Evolutionary conservation across 1,140 invertebrate species (phyloP), one percentile per base, ranked within the genome.

Genomic region (Solenopsis invicta): DNA sequence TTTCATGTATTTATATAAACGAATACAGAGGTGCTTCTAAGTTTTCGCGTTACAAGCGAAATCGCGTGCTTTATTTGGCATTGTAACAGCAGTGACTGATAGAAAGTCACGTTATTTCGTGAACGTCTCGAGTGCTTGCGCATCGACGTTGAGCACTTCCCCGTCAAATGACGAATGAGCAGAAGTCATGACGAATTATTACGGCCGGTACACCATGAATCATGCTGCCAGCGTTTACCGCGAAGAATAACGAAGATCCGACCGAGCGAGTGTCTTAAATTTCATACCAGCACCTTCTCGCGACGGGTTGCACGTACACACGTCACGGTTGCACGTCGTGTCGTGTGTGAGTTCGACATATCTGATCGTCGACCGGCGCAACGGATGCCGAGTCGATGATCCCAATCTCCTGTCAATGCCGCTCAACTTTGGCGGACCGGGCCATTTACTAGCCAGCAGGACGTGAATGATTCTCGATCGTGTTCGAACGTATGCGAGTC

Each of bases 151-250:
- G 69, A 90, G 41, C 77, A 82, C 84, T 88, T 82, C 81, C 74
- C 59, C 59, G 71, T 86, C 82, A 74, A 90, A 91, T 91, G 87
- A 91, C 89, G 87, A 90, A 91, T 91, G 90, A 82, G 77, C 82
- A 91, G 84, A 90, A 90, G 90, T 91, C 89, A 91, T 91, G 89
- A 91, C 90, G 90, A 91, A 91, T 91, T 91, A 91, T 91, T 91
- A 78, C 85, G 56, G 82, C 77, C 76, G 87, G 78, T 91, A 90
- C 74, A 76, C 67, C 64, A 88, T 91, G 90, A 87, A 91, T 91
- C 90, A 91, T 90, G 67, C 90, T 91, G 90, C 87, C 90, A 91
- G 89, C 89, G 45, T 90, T 81, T 75, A 75, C 84, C 54, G 61
- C 59, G 78, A 66, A 50, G 87, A 88, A 90, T 91, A 86, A 90